Evolutionary conservation across 1,140 invertebrate species (phyloP), one percentile per base, ranked within the genome.

Genomic region (Eupeodes corollae): DNA sequence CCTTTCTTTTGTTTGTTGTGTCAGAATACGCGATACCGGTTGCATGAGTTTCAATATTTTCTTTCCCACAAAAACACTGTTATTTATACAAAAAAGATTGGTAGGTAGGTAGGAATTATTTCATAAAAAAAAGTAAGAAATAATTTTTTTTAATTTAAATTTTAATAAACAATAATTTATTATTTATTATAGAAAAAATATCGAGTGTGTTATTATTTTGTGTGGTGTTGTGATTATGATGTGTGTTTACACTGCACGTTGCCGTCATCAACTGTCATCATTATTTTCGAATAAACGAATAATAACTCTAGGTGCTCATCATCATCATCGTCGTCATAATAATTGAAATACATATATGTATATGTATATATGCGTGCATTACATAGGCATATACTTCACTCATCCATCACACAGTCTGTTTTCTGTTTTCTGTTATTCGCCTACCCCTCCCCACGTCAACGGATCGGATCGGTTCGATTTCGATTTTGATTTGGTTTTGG

Each of bases 211-310:
- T 46, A 15, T 6, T 45, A 32, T 41, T 39, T 47, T 26, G 31
- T 15, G 47, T 47, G 3, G n/a, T 18, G 42, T 54, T 19, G 30
- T 45, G 42, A 18, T 49, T 47, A 16, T 44, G 39, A 30, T 44
- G 16, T 14, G 39, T 50, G 51, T 52, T 49, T 44, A 46, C 51
- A 38, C 39, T 46, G 31, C 47, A 33, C 51, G 42, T 16, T 49
- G n/a, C 47, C 40, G 44, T 49, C 51, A 52, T 46, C 51, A 45
- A 52, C 51, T 52, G 51, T 52, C 51, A 52, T 42, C 50, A 34
- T 44, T 35, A 40, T 44, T 34, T 48, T 42, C 47, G 31, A 37
- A 37, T 48, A 44, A 44, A 26, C 26, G 41, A 37, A 38, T 48
- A 48, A 48, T 48, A 48, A 44, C 39, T 16, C 42, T 43, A 31